Conservation (phyloP, 2,888 invertebrate genomes). For the Diarsia brunnea region DNA sequence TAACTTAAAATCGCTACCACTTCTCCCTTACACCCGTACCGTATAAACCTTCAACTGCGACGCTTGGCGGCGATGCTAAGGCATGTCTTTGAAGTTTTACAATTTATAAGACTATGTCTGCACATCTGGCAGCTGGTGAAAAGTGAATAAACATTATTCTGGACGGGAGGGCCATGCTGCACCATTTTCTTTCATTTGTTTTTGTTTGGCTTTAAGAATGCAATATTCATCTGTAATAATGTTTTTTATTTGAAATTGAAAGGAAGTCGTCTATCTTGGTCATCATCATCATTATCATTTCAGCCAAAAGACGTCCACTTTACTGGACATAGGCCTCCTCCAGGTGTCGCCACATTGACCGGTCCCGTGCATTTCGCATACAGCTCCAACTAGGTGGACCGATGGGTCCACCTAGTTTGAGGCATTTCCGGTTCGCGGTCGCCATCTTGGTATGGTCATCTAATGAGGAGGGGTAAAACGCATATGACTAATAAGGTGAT, state of each 20-base stretch:
- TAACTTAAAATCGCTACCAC: constrained; percentile 14
- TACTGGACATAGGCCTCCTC: too few species aligned
- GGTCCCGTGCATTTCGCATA: too few species aligned
- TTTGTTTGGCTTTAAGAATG: background rate
- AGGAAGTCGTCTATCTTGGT: too few species aligned
- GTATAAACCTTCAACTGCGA: constrained; percentile 56
- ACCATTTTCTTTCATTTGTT: constrained; percentile 1
- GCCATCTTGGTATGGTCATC: too few species aligned
- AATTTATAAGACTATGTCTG: constrained; percentile 63
- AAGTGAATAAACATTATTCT: constrained; percentile 54
- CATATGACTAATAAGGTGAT: too few species aligned
- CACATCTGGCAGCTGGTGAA: constrained; percentile 3
- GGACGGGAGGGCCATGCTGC: background rate
- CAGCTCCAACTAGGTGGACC: too few species aligned
- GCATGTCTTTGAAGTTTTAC: constrained; percentile 72
- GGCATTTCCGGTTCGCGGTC: too few species aligned
- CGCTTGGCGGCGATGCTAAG: constrained; percentile 62
- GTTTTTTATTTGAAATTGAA: background rate
- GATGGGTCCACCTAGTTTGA: too few species aligned
- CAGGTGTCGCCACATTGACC: too few species aligned
- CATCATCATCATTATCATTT: too few species aligned
- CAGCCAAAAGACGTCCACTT: too few species aligned
- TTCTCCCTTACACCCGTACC: constrained; percentile 31
- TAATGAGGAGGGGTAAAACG: too few species aligned
- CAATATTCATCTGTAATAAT: background rate